A percentile compares a stretch with the other conserved stretches of the same genome.
phyloP scores from a whole-genome alignment of 2,797 vertebrate species.

The Novumbra hubbsi region DNA sequence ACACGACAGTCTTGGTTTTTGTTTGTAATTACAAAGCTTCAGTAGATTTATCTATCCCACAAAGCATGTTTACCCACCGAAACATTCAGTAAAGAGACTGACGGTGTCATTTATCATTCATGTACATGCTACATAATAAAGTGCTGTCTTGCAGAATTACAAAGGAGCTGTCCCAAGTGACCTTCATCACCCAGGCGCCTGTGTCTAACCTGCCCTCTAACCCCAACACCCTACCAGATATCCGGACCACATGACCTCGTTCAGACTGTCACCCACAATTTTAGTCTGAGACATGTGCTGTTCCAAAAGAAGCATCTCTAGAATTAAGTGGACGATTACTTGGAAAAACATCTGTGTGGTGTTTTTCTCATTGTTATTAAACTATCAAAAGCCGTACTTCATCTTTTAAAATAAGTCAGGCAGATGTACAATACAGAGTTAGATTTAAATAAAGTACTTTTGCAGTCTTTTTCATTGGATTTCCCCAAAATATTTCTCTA shows the following conservation, averaged over 20 bases:
- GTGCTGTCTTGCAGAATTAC: slow-evolving; percentile 64
- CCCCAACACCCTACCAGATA: slow-evolving; percentile 54
- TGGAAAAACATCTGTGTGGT: slow-evolving; percentile 28
- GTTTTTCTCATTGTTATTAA: neutral
- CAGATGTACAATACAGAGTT: neutral
- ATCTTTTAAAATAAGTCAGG: slow-evolving; percentile 7
- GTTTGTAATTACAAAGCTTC: slow-evolving; percentile 65
- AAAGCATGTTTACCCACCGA: slow-evolving; percentile 58
- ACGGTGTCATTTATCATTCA: slow-evolving; percentile 57
- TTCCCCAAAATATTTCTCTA: no score
- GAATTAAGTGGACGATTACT: slow-evolving; percentile 25
- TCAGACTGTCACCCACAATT: slow-evolving; percentile 25
- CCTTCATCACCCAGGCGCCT: slow-evolving; percentile 75
- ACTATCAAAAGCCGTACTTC: neutral
- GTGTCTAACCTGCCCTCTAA: slow-evolving; percentile 50
- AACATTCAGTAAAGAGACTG: slow-evolving; percentile 45
- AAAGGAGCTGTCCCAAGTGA: slow-evolving; percentile 55
- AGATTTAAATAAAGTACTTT: slow-evolving; percentile 5
- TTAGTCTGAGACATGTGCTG: slow-evolving; percentile 34
- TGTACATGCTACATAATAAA: slow-evolving; percentile 55
- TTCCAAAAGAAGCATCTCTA: slow-evolving; percentile 25
- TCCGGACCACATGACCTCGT: slow-evolving; percentile 59
- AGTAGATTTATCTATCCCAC: slow-evolving; percentile 62
- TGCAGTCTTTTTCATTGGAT: no score
- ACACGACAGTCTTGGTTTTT: slow-evolving; percentile 41